Percentiles rank a stretch among this genome's conserved stretches.
Evolutionary conservation across 1,140 invertebrate species (phyloP).

Genomic region (Calephelis nemesis): DNA sequence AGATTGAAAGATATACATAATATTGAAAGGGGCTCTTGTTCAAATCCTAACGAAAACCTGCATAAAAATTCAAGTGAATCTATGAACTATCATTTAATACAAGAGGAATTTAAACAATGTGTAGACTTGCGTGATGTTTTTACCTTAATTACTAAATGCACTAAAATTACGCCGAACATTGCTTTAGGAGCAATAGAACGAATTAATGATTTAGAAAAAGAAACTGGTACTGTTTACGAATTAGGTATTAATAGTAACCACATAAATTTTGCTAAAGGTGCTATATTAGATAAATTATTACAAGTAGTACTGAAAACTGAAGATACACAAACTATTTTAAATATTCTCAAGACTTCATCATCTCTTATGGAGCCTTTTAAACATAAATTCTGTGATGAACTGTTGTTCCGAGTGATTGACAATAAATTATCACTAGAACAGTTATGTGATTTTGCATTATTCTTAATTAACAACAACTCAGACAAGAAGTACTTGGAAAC

Average conservation of each 20-base stretch:
- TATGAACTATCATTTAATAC: conserved; percentile 63
- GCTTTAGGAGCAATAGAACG: conserved; percentile 72
- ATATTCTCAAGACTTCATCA: conserved; percentile 65
- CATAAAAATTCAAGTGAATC: conserved; percentile 40
- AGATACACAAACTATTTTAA: conserved; percentile 69
- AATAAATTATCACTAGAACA: conserved; percentile 82
- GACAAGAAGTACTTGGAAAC: conserved; percentile 72
- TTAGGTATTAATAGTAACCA: conserved; percentile 44
- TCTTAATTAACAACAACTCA: conserved; percentile 63
- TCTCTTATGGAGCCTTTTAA: conserved; percentile 73
- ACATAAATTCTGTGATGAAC: conserved; percentile 81
- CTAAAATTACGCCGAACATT: conserved; percentile 73
- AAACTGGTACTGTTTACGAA: conserved; percentile 29
- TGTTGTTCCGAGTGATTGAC: conserved; percentile 81
- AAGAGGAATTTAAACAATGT: conserved; percentile 72
- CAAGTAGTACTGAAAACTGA: conserved; percentile 71
- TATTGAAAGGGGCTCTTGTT: conserved; percentile 20
- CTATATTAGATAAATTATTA: conserved; percentile 69
- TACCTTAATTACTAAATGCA: conserved; percentile 71
- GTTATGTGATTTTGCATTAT: conserved; percentile 80
- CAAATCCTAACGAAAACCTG: neutral
- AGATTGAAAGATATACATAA: conserved; percentile 72
- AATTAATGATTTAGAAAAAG: conserved; percentile 70
- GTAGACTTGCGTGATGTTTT: conserved; percentile 66
- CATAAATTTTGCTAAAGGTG: conserved; percentile 67